phyloP scores from a whole-genome alignment of 1,140 invertebrate genomes.

The Drosophila ananassae region DNA sequence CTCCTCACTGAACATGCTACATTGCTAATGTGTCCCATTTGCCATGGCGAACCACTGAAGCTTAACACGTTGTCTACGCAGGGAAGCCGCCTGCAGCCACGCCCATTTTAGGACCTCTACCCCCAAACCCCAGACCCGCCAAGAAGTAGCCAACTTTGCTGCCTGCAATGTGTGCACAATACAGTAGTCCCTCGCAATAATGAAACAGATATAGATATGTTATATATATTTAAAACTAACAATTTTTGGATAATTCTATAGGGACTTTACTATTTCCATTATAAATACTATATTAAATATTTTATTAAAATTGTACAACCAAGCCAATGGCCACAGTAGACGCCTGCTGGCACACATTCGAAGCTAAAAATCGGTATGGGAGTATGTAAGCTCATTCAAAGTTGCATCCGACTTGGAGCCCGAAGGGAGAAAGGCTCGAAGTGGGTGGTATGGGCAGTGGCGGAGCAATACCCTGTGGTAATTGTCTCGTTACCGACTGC shows the following conservation, averaged over 20 bases:
- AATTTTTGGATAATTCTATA: neutral
- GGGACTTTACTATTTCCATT: neutral
- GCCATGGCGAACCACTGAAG: slow-evolving; percentile 79
- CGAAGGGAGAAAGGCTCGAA: neutral
- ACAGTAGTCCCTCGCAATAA: neutral
- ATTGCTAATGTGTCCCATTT: slow-evolving; percentile 81
- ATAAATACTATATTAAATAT: neutral
- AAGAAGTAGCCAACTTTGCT: slow-evolving; percentile 45
- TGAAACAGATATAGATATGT: neutral
- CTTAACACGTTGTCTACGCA: slow-evolving; percentile 82
- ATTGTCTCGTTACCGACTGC: slow-evolving; percentile 80
- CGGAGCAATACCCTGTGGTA: slow-evolving; percentile 58
- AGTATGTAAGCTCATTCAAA: slow-evolving; percentile 67
- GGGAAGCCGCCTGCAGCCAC: slow-evolving; percentile 53
- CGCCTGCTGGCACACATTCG: slow-evolving; percentile 52
- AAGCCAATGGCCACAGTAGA: slow-evolving; percentile 14
- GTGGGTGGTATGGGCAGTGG: neutral
- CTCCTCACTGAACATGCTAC: slow-evolving; percentile 43
- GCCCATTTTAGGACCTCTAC: slow-evolving; percentile 23
- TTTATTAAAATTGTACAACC: too few relatives aligned
- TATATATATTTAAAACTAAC: neutral
- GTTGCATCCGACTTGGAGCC: slow-evolving; percentile 58
- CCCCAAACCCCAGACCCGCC: slow-evolving; percentile 9
- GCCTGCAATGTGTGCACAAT: slow-evolving; percentile 55
- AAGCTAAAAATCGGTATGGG: slow-evolving; percentile 22